A percentile compares a stretch with the other conserved stretches of the same genome.
Conservation (phyloP, 30 jellyfish, hydroid and myxozoan genomes). For the Turritopsis rubra region DNA sequence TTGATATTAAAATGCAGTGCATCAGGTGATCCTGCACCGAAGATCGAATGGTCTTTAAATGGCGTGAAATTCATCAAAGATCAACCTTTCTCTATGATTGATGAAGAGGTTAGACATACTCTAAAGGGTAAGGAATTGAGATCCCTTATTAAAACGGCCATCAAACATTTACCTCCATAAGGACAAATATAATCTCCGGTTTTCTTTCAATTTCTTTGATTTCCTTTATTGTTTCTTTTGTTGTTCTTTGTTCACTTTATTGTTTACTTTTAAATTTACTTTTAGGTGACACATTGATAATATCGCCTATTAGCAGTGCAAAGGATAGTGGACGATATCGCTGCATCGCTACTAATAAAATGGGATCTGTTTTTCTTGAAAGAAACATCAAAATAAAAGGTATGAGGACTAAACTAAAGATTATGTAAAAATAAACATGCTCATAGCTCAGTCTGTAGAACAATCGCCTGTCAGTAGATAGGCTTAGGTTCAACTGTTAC, state of each 20-base stretch:
- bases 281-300: background rate
- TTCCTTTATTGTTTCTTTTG: background rate
- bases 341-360: slow-evolving; percentile 43
- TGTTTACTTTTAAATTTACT: no score
- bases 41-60: slow-evolving; percentile 33
- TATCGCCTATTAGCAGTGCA: background rate
- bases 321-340: slow-evolving; percentile 51
- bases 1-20: slow-evolving; percentile 82
- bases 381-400: slow-evolving; percentile 26
- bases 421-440: background rate
- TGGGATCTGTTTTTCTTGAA: slow-evolving; percentile 48
- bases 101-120: slow-evolving; percentile 19
- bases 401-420: background rate
- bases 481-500: no score
- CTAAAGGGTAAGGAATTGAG: slow-evolving; percentile 9
- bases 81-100: slow-evolving; percentile 17
- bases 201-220: no score
- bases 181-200: no score
- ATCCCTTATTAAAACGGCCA: background rate
- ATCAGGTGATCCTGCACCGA: slow-evolving; percentile 91
- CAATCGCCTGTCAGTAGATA: no score
- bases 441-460: no score
- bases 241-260: background rate
- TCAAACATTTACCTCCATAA: background rate
- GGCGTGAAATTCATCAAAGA: slow-evolving; percentile 20